Base-by-base conservation (phyloP, 2,113 vertebrate species). In the Pachypanchax playfairii region DNA sequence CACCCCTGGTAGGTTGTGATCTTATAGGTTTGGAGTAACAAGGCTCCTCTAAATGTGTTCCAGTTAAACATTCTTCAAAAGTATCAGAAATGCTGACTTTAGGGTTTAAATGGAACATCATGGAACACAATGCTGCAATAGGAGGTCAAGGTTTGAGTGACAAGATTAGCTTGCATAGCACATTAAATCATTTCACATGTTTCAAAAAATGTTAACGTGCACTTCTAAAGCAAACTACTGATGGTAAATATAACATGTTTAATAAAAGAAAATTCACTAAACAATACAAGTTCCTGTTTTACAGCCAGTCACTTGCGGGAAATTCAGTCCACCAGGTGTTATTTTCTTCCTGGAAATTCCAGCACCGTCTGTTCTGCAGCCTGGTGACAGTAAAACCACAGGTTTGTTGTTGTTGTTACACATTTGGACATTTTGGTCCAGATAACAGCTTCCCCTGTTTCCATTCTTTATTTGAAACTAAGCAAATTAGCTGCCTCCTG, bases 301-400 rank as follows among this genome's bases (percentile, higher is more conserved):
- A 43, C 11, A 13, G 1, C 8, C 20, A 18, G 18, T 43, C 31
- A 17, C 9, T 15, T 54, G 42, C 60, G 49, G 24, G 29, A 55
- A 56, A 21, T 5, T 44, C 38, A 59, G 58, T 13, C 6, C 41
- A 6, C 14, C 15, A 39, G 9, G 7, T 1, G 33, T 18, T 35
- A 39, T 31, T 39, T n/a, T 58, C 35, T 50, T 42, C 46, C 20
- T 25, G 33, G 17, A 70, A 48, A 55, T 2, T 48, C 28, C 24
- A n/a, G n/a, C n/a, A 21, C 26, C 35, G 20, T 21, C 38, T 44
- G 8, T 22, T 11, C 12, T 15, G 2, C 7, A 24, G 21, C 43
- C n/a, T 21, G 8, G 28, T 31, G 11, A 53, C 22, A 0, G 38
- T 51, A 58, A 73, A 38, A 50, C 12, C 39, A 10, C 31, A 28